A percentile compares a stretch with the other conserved stretches of the same genome.
These are phyloP conservation scores for Tupaia tana DNA, from an alignment of 2,113 vertebrate genomes.

Conservation along the genomic window DNA sequence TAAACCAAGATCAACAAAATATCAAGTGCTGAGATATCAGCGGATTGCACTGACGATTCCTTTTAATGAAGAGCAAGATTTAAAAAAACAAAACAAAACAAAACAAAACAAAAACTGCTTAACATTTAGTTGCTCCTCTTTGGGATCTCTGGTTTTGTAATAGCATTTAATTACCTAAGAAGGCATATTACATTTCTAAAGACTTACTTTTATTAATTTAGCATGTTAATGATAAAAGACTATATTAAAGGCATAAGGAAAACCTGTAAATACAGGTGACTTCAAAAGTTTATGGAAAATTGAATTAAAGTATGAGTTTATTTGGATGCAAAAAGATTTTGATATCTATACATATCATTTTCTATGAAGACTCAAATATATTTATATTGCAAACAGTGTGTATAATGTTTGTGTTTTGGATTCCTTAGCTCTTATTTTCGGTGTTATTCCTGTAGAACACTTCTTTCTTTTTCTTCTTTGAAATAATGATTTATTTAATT, in stretches of 20 bases:
- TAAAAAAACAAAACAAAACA: too few species aligned
- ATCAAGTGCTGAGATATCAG: conserved; percentile 14
- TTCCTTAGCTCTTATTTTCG: neutral
- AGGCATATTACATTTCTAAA: neutral
- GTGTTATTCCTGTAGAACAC: neutral
- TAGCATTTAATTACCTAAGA: neutral
- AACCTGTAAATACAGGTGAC: neutral
- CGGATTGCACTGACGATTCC: conserved; percentile 26
- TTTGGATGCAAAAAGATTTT: too few species aligned
- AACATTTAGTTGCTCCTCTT: neutral
- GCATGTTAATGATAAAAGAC: neutral
- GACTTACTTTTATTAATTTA: conserved; percentile 16
- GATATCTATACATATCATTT: too few species aligned
- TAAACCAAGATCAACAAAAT: conserved; percentile 61
- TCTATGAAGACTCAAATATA: too few species aligned
- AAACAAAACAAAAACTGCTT: neutral
- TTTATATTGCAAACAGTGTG: conserved; percentile 29
- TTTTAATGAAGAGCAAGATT: neutral
- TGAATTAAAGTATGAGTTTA: too few species aligned
- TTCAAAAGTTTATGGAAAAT: too few species aligned
- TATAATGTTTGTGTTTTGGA: neutral
- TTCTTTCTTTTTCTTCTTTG: too few species aligned
- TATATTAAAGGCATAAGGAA: neutral
- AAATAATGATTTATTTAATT: too few species aligned
- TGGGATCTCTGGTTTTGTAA: neutral